phyloP scores from a whole-genome alignment of 2,797 vertebrate genomes.

The Myripristis murdjan region DNA sequence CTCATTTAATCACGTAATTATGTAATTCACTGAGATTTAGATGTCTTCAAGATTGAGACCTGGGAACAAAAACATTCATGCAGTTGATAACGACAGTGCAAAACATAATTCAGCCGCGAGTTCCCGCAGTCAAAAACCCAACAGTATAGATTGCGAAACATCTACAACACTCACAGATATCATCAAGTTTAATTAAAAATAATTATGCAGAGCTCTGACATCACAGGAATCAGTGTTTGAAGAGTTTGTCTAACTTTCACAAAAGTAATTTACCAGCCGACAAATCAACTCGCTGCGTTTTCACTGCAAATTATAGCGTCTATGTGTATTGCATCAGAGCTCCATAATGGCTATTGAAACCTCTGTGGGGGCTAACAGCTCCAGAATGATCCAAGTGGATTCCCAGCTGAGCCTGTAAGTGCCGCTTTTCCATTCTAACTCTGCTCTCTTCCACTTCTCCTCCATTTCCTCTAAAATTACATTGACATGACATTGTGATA shows the following conservation, averaged over 20 bases:
- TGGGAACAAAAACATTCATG: not conserved
- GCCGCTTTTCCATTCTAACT: slow-evolving; percentile 68
- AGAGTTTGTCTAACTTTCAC: slow-evolving; percentile 19
- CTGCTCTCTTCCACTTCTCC: slow-evolving; percentile 52
- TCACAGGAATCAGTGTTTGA: too few relatives aligned
- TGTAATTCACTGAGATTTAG: not conserved
- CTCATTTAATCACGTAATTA: too few relatives aligned
- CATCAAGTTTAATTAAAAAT: not conserved
- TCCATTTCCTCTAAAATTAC: slow-evolving; percentile 71
- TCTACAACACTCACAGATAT: not conserved
- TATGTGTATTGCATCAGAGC: slow-evolving; percentile 45
- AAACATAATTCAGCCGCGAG: not conserved
- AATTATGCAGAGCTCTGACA: not conserved
- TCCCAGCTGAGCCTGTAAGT: slow-evolving; percentile 72
- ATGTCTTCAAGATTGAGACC: not conserved
- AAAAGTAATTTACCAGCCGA: slow-evolving; percentile 25
- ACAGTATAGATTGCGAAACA: not conserved
- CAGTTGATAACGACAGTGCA: not conserved
- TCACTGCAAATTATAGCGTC: slow-evolving; percentile 41
- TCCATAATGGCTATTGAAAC: slow-evolving; percentile 45
- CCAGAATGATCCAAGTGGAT: slow-evolving; percentile 56
- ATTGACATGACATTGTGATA: slow-evolving; percentile 77
- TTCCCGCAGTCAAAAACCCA: not conserved
- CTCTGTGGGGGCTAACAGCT: slow-evolving; percentile 40
- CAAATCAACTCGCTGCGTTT: slow-evolving; percentile 24